Evolutionary conservation across 2,888 invertebrate species (phyloP).

Genomic region (Prosapia bicincta): DNA sequence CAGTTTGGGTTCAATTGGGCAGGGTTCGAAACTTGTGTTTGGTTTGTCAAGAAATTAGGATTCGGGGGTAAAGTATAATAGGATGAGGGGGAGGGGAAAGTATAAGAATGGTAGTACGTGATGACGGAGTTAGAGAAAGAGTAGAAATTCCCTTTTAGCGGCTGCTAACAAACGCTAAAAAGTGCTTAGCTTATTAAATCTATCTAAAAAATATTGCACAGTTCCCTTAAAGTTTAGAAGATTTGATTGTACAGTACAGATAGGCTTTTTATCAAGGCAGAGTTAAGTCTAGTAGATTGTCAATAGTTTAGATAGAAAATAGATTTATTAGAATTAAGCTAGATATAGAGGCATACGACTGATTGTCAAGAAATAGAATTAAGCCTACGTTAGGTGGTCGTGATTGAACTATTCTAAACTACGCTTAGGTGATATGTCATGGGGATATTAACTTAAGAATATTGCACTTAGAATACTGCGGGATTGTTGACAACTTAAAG

Average conservation of each 20-base stretch:
- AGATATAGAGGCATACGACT: slow-evolving; percentile 26
- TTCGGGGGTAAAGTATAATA: slow-evolving; percentile 25
- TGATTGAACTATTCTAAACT: slow-evolving; percentile 3
- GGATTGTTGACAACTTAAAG: not conserved
- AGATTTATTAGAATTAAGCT: slow-evolving; percentile 12
- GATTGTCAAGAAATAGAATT: slow-evolving; percentile 26
- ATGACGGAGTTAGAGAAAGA: slow-evolving; percentile 17
- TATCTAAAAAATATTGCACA: slow-evolving; percentile 14
- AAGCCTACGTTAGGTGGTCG: slow-evolving; percentile 14
- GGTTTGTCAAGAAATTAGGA: slow-evolving; percentile 20
- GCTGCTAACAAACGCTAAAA: no score
- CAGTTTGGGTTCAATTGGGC: not conserved
- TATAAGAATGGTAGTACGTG: slow-evolving; percentile 25
- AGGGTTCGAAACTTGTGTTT: not conserved
- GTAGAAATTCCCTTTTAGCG: no score
- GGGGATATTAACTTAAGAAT: slow-evolving; percentile 11
- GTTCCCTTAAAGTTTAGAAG: slow-evolving; percentile 7
- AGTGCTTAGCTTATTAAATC: no score
- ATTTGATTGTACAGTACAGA: not conserved
- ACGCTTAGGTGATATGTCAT: slow-evolving; percentile 6
- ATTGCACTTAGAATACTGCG: slow-evolving; percentile 19
- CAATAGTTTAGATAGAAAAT: slow-evolving; percentile 21
- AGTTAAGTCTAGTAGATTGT: slow-evolving; percentile 18
- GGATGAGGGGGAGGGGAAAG: slow-evolving; percentile 27
- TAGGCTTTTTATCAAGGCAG: slow-evolving; percentile 13